Base-by-base conservation (phyloP, 53 echinoderm and acorn worm genomes). In the Hippasteria phrygiana region DNA sequence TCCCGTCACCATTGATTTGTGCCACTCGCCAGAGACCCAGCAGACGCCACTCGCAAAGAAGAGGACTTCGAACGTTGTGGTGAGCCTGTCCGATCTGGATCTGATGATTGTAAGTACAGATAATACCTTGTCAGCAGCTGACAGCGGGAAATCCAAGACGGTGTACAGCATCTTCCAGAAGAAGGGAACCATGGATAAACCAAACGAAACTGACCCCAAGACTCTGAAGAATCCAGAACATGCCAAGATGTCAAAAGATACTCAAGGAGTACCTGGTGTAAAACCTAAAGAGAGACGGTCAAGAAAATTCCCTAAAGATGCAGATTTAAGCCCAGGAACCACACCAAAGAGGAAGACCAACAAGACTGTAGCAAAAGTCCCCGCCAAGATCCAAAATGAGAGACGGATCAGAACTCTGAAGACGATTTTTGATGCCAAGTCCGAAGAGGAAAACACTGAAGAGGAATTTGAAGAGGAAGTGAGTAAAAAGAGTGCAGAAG, bases 151-250 rank as follows among this genome's bases (percentile, higher is more conserved):
- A n/a, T 26, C 90, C 1, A 81, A 72, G 65, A 89, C 90, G 16
- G 66, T 96, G 35, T 96, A 93, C 55, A 93, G 93, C 80, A 96
- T 96, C 63, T 96, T 96, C 74, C 88, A 93, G 76, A 91, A 91
- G 56, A 96, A 91, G 50, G 77, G 73, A 38, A 36, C 79, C 42
- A 38, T 8, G 33, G 78, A 79, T 22, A 77, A 67, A 71, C 28
- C 10, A 74, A 74, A 77, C 32, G 42, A 73, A 42, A 72, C 72
- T 26, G 74, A 64, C 41, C 5, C 28, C 43, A 74, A 55, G n/a
- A 38, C 12, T 0, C 37, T 54, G 38, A 87, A 79, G 33, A 31
- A 71, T 1, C 35, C 69, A 47, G 47, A 87, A 64, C 31, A 34
- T 8, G 34, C 33, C 8, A 72, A 89, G 71, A 45, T 41, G 36